Conservation (phyloP, 2,113 vertebrate species). For the Prinia subflava region DNA sequence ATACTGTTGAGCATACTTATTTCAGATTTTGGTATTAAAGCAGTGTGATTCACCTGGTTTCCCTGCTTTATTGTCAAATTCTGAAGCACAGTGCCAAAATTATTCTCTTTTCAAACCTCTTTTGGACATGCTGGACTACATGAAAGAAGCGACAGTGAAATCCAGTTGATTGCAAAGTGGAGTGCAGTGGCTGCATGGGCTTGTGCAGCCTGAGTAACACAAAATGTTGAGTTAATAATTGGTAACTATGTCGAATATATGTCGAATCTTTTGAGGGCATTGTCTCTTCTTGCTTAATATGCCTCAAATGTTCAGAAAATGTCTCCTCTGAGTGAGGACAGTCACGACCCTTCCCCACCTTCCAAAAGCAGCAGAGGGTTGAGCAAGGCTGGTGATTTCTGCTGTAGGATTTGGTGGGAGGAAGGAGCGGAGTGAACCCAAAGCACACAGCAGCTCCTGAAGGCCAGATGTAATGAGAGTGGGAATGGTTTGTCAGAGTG, state of each 20-base stretch:
- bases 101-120: neutral
- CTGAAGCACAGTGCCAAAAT: neutral
- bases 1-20: neutral
- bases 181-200: neutral
- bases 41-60: neutral
- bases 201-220: neutral
- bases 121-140: neutral
- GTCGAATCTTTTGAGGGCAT: neutral
- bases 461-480: rapidly evolving
- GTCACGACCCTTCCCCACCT: neutral
- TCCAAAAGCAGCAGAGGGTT: rapidly evolving
- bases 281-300: neutral
- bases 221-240: neutral
- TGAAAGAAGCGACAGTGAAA: neutral
- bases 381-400: neutral
- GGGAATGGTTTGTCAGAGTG: neutral
- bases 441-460: rapidly evolving
- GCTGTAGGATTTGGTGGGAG: neutral
- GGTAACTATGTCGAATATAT: neutral
- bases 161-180: neutral
- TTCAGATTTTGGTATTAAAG: neutral
- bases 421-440: neutral
- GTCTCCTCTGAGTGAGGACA: neutral
- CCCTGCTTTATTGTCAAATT: neutral
- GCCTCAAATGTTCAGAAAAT: neutral